phyloP scores from a whole-genome alignment of 2,113 vertebrate species.

The Pardalotus punctatus region DNA sequence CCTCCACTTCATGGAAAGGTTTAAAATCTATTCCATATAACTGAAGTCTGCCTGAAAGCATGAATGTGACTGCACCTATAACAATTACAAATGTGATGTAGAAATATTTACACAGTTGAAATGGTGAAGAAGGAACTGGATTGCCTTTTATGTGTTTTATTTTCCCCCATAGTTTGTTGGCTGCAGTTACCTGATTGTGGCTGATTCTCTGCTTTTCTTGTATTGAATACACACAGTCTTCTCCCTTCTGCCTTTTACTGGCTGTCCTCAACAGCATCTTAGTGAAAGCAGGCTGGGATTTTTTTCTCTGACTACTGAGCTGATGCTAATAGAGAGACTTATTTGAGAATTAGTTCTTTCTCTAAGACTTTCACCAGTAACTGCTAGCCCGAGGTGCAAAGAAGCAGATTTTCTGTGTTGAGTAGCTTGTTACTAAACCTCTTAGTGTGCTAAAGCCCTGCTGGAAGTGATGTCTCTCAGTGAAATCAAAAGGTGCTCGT shows the following conservation, averaged over 20 bases:
- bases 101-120: not conserved
- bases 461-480: not conserved
- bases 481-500: fast-evolving
- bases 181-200: not conserved
- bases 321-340: not conserved
- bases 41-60: not conserved
- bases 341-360: not conserved
- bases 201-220: not conserved
- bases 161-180: not conserved
- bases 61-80: not conserved
- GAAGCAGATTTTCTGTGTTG: not conserved
- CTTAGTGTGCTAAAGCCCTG: not conserved
- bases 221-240: not conserved
- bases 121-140: not conserved
- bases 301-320: not conserved
- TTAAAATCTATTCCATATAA: not conserved
- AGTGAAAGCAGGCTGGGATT: not conserved
- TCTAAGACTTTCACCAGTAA: not conserved
- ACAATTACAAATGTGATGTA: not conserved
- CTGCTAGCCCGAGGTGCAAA: not conserved
- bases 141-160: not conserved
- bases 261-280: not conserved
- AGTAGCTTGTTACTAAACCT: conserved; percentile 2
- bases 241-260: not conserved
- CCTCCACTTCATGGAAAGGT: not conserved